These are phyloP conservation scores for Halichoerus grypus DNA, from an alignment of 2,113 vertebrate species.

Conservation along the genomic window DNA sequence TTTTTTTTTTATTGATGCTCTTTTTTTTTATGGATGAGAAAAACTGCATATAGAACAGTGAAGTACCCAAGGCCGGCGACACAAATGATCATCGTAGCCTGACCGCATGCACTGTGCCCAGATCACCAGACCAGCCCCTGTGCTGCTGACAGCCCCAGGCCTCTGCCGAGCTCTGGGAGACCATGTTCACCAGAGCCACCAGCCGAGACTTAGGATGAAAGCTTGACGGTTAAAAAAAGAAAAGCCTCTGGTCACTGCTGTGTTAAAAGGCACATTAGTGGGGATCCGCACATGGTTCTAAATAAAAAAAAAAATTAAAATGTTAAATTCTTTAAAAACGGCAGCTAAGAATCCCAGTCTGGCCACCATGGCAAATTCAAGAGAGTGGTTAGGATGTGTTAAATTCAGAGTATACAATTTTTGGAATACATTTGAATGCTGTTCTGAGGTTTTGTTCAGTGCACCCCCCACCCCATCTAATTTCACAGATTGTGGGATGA, in stretches of 20 bases:
- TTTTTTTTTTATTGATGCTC: neutral
- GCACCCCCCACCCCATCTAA: fast-evolving
- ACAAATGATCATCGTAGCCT: neutral
- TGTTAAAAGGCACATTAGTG: neutral
- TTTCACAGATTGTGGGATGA: neutral
- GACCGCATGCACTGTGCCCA: neutral
- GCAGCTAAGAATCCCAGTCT: neutral
- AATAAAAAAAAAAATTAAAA: neutral
- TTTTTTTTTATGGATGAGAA: neutral
- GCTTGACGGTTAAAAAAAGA: neutral
- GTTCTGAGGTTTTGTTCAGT: neutral
- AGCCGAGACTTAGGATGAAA: neutral
- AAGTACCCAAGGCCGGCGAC: neutral
- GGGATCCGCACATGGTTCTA: neutral
- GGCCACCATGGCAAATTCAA: neutral
- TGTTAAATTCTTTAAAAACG: neutral
- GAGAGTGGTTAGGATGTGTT: neutral
- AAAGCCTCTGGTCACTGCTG: neutral
- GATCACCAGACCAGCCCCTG: fast-evolving
- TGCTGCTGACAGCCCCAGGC: fast-evolving
- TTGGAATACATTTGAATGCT: neutral
- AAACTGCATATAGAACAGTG: neutral
- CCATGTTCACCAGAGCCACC: neutral
- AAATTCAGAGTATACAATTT: neutral
- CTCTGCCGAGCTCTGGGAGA: neutral